These are phyloP conservation scores for Plectropomus leopardus DNA, from an alignment of 2,113 vertebrate species.

Conservation along the genomic window DNA sequence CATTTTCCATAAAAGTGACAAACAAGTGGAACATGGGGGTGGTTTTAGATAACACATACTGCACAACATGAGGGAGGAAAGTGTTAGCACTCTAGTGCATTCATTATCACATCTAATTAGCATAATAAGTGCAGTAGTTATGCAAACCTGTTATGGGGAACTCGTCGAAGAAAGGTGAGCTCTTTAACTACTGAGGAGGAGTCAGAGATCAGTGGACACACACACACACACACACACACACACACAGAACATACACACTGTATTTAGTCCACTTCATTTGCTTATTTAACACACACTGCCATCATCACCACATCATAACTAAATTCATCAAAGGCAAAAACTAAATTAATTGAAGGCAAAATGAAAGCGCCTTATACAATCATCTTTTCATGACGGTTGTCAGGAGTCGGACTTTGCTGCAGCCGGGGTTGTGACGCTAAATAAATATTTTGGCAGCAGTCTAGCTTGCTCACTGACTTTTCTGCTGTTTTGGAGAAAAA, in stretches of 20 bases:
- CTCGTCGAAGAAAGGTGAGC: constrained; percentile 46
- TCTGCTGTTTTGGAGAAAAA: not conserved
- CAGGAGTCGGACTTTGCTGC: not conserved
- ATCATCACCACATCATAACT: too few relatives aligned
- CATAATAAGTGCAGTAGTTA: constrained; percentile 64
- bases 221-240: not conserved
- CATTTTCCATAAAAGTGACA: constrained; percentile 43
- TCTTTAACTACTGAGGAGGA: constrained; percentile 34
- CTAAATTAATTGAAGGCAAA: too few relatives aligned
- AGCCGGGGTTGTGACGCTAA: not conserved
- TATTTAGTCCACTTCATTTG: not conserved
- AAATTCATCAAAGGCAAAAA: too few relatives aligned
- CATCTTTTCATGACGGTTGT: not conserved
- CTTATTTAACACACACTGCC: too few relatives aligned
- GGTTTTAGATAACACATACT: constrained; percentile 31
- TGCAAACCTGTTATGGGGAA: constrained; percentile 57
- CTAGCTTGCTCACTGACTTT: not conserved
- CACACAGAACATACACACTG: not conserved
- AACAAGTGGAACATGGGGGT: constrained; percentile 41
- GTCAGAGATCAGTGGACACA: constrained; percentile 9
- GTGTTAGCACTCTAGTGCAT: constrained; percentile 39
- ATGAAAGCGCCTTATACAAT: too few relatives aligned
- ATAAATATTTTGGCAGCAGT: not conserved
- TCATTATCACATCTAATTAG: constrained; percentile 64
- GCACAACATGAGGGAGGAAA: constrained; percentile 40